These are phyloP conservation scores for Globodera ellingtonae DNA, from an alignment of 1,140 invertebrate genomes.

Conservation along the genomic window DNA sequence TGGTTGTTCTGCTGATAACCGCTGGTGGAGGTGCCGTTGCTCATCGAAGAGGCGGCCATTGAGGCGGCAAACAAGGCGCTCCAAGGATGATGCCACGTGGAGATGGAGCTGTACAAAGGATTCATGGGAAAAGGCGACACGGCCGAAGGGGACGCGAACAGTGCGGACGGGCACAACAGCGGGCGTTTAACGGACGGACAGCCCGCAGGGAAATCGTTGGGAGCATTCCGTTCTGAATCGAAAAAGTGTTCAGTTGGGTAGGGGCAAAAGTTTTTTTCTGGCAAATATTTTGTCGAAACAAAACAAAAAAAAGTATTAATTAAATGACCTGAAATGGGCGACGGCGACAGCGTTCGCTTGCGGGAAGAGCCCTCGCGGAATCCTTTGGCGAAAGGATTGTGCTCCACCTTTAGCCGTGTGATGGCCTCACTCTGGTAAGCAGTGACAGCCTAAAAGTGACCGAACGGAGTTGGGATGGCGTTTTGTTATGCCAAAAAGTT, in stretches of 20 bases:
- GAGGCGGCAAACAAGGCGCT: not conserved
- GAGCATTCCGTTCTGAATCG: not conserved
- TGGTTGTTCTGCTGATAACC: not conserved
- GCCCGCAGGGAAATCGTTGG: not conserved
- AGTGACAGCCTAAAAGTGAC: conserved; percentile 30
- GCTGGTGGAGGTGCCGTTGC: not conserved
- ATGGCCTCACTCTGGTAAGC: conserved; percentile 41
- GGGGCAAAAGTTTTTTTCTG: not conserved
- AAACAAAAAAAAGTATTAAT: too few species aligned
- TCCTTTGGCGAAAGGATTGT: conserved; percentile 49
- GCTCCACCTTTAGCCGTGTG: conserved; percentile 30
- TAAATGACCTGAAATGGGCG: conserved; percentile 26
- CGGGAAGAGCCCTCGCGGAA: conserved; percentile 47
- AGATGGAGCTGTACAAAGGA: not conserved
- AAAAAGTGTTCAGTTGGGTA: not conserved
- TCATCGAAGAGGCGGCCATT: conserved; percentile 5
- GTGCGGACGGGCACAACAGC: not conserved
- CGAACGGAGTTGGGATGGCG: not conserved
- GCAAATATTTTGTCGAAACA: too few species aligned
- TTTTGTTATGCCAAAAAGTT: not conserved
- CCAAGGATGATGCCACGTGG: not conserved
- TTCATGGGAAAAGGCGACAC: not conserved
- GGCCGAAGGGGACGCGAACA: not conserved
- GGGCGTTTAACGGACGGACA: not conserved
- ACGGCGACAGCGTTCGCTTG: conserved; percentile 34